These are phyloP conservation scores for Smutsia gigantea DNA, from an alignment of 2,797 vertebrate species.

Conservation along the genomic window DNA sequence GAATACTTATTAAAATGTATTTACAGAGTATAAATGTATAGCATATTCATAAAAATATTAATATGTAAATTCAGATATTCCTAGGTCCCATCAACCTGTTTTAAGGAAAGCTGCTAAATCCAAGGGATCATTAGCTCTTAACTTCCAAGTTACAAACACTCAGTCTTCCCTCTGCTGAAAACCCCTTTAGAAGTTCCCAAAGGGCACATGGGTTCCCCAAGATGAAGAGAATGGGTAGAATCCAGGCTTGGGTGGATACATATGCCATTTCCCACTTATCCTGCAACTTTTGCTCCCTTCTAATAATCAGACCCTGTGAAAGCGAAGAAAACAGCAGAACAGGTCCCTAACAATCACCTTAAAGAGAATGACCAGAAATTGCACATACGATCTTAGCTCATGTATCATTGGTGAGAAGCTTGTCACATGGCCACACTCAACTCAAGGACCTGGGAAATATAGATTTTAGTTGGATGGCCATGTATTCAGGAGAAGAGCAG, in stretches of 20 bases:
- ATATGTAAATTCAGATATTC: constrained; percentile 4
- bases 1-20: not conserved
- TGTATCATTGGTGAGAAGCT: not conserved
- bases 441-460: not conserved
- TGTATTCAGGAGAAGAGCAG: not conserved
- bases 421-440: not conserved
- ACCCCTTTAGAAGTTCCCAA: not conserved
- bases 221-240: not conserved
- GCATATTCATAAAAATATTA: constrained; percentile 3
- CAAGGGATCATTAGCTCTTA: constrained; percentile 1
- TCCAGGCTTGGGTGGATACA: not conserved
- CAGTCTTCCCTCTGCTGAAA: not conserved
- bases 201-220: not conserved
- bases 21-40: not conserved
- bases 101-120: not conserved
- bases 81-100: not conserved
- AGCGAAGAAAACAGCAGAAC: not conserved
- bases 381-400: not conserved
- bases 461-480: not conserved
- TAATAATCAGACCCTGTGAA: not conserved
- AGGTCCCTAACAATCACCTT: not conserved
- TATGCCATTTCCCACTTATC: not conserved
- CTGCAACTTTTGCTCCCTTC: not conserved
- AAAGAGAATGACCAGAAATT: constrained; percentile 17
- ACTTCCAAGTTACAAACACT: not conserved